These are phyloP conservation scores for Hylaea fasciaria DNA, from an alignment of 2,888 invertebrate genomes.

Conservation along the genomic window DNA sequence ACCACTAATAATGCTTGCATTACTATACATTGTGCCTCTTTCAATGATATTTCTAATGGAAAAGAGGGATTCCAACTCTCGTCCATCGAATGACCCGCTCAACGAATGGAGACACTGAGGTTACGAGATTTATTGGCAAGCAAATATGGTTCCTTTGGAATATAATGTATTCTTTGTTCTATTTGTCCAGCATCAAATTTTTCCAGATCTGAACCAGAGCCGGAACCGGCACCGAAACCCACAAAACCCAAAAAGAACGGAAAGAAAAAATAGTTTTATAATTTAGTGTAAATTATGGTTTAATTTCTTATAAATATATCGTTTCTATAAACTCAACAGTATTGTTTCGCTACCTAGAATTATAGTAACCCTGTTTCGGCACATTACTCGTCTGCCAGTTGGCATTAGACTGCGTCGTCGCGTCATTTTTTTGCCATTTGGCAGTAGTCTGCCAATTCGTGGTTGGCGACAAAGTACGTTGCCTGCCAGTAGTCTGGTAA, in stretches of 20 bases:
- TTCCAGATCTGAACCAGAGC: slow-evolving; percentile 70
- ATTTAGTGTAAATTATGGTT: slow-evolving; percentile 18
- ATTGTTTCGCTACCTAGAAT: slow-evolving; percentile 22
- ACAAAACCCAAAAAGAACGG: slow-evolving; percentile 63
- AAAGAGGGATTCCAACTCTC: too few relatives aligned
- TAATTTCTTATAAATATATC: slow-evolving; percentile 25
- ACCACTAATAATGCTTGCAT: too few relatives aligned
- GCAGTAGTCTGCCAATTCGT: neutral
- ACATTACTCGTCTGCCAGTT: slow-evolving; percentile 35
- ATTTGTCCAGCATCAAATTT: too few relatives aligned
- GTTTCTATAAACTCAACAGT: slow-evolving; percentile 16
- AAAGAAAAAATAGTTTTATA: slow-evolving; percentile 60
- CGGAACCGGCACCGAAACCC: slow-evolving; percentile 50
- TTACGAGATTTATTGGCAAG: too few relatives aligned
- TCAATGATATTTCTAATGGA: too few relatives aligned
- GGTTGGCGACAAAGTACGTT: neutral
- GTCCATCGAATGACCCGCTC: too few relatives aligned
- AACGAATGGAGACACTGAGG: too few relatives aligned
- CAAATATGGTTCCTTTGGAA: too few relatives aligned
- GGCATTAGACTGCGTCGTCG: neutral
- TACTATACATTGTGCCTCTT: too few relatives aligned
- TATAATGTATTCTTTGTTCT: too few relatives aligned
- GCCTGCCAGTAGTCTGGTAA: too few relatives aligned
- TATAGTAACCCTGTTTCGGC: slow-evolving; percentile 26
- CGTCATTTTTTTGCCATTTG: slow-evolving; percentile 23